Evolutionary conservation across 2,888 invertebrate genomes (phyloP), one percentile per base, ranked within the genome.

Genomic region (Nomada flava): DNA sequence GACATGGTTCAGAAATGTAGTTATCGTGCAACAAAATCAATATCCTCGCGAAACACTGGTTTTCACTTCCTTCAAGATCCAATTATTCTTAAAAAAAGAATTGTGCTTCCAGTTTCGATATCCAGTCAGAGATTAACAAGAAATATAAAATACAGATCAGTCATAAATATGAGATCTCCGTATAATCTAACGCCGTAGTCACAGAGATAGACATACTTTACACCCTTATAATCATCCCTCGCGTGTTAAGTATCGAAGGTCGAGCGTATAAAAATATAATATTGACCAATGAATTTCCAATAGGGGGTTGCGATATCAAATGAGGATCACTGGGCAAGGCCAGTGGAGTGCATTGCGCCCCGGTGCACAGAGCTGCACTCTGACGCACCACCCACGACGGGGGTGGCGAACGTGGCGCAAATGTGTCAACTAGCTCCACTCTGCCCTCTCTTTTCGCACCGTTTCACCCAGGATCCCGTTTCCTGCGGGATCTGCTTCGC

Each of bases 311-410:
- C 69, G 57, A 55, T 18, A 72, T 86, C 84, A 75, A 75, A 70
- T 77, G 86, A 86, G 83, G 78, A 81, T 77, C 86, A 79, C 82
- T 82, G 86, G 69, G 68, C 79, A 82, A 84, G 86, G 77, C 73
- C 86, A 79, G 55, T 76, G 59, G 86, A 86, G 84, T 77, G 76
- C 81, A 81, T 77, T 76, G 81, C 71, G 83, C 75, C 83, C 75
- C 67, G 84, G 82, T 87, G 86, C 86, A 84, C 76, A 72, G 71
- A 76, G 85, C 71, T 69, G 64, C 60, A 52, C 74, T 72, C 63
- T 18, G 68, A 80, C 65, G 71, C 71, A 71, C 76, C 63, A 64
- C 80, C 76, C 47, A 47, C 69, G 29, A 68, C 67, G 73, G 79
- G 65, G 83, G 67, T 57, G 65, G 73, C 20, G 65, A 60, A 55